Evolutionary conservation across 1,140 invertebrate genomes (phyloP).

Genomic region (Dendroctonus ponderosae): DNA sequence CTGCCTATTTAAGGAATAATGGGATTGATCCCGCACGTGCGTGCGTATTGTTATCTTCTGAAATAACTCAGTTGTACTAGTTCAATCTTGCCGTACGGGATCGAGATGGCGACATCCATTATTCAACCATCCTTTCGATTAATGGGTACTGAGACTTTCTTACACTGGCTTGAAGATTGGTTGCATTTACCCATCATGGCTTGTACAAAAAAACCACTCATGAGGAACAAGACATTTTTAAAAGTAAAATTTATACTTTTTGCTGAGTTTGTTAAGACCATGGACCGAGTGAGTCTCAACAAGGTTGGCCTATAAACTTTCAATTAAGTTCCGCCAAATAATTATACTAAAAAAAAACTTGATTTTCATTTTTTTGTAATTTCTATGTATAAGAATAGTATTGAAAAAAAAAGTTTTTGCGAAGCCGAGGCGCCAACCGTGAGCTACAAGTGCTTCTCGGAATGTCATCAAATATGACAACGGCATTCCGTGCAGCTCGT

Average conservation of each 20-base stretch:
- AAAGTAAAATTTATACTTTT: neutral
- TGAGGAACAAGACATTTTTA: too few relatives aligned
- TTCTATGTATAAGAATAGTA: too few relatives aligned
- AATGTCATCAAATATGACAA: conserved; percentile 48
- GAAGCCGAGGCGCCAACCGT: conserved; percentile 20
- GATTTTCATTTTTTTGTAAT: too few relatives aligned
- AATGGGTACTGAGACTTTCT: conserved; percentile 13
- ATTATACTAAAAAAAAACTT: too few relatives aligned
- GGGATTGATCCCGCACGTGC: conserved; percentile 21
- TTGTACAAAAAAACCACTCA: conserved; percentile 5
- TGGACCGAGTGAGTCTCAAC: too few relatives aligned
- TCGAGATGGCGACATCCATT: conserved; percentile 21
- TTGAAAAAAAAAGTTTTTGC: neutral
- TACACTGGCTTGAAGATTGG: conserved; percentile 13
- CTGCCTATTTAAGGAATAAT: conserved; percentile 20
- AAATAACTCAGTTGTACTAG: conserved; percentile 22
- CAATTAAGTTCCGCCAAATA: too few relatives aligned
- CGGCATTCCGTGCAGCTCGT: conserved; percentile 46
- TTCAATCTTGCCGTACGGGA: conserved; percentile 22
- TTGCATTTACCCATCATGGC: conserved; percentile 10
- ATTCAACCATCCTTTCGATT: conserved; percentile 22
- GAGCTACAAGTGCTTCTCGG: conserved; percentile 31
- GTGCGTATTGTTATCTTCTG: conserved; percentile 16
- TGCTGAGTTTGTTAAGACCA: conserved; percentile 1
- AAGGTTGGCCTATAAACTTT: too few relatives aligned